Conservation (phyloP, 2,888 invertebrate species). For the Opisthograptis luteolata region DNA sequence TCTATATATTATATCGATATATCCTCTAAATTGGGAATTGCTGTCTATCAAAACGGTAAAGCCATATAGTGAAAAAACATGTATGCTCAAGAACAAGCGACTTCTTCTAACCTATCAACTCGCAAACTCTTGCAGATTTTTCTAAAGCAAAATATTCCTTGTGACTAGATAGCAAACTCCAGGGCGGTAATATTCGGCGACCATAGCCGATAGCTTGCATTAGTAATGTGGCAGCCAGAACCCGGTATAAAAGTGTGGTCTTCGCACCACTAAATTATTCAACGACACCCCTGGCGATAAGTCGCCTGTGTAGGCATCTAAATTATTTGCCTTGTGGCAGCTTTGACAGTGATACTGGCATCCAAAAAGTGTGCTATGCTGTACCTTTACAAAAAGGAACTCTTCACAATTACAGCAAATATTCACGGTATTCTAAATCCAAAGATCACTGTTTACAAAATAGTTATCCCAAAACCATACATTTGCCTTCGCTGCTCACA, state of each 20-base stretch:
- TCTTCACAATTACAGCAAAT: too few relatives aligned
- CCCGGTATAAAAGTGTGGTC: slow-evolving; percentile 37
- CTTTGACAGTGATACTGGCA: background rate
- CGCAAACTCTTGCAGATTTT: too few relatives aligned
- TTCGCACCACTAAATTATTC: slow-evolving; percentile 35
- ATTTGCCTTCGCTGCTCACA: too few relatives aligned
- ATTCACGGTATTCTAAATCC: too few relatives aligned
- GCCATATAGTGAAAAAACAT: too few relatives aligned
- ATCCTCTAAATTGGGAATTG: too few relatives aligned
- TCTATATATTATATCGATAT: too few relatives aligned
- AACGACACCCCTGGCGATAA: slow-evolving; percentile 28
- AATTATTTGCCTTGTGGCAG: slow-evolving; percentile 22
- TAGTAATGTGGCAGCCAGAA: slow-evolving; percentile 31
- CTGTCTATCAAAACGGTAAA: too few relatives aligned
- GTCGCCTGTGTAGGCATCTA: slow-evolving; percentile 24
- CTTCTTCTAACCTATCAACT: too few relatives aligned
- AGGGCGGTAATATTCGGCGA: slow-evolving; percentile 10
- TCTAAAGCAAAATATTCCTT: background rate
- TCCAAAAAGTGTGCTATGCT: background rate
- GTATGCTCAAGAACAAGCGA: too few relatives aligned
- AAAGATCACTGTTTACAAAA: too few relatives aligned
- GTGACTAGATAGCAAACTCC: background rate
- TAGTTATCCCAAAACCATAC: too few relatives aligned
- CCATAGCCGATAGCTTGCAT: slow-evolving; percentile 25
- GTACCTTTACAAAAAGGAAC: background rate